phyloP scores from a whole-genome alignment of 1,140 invertebrate genomes.

The Camponotus vicinus region DNA sequence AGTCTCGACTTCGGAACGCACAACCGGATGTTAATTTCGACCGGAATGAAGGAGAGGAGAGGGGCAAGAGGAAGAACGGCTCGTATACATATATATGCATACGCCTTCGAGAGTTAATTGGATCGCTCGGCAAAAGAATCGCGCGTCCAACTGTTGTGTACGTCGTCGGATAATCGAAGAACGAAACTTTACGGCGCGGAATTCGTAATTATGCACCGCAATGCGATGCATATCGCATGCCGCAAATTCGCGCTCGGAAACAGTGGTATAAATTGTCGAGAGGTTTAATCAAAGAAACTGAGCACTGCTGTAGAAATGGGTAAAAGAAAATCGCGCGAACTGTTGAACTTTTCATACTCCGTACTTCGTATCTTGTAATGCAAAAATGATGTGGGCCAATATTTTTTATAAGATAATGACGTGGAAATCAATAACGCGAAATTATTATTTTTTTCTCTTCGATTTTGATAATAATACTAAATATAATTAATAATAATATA shows the following conservation, averaged over 20 bases:
- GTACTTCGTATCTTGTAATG: neutral
- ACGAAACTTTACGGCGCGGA: neutral
- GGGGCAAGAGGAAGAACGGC: too few relatives aligned
- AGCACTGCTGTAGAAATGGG: neutral
- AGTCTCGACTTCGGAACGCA: constrained; percentile 67
- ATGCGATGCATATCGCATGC: neutral
- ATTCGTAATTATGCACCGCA: constrained; percentile 29
- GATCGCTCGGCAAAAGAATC: constrained; percentile 54
- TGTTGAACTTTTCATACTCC: neutral
- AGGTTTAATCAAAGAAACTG: neutral
- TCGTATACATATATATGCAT: neutral
- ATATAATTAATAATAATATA: too few relatives aligned
- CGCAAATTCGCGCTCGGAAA: neutral
- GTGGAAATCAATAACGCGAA: too few relatives aligned
- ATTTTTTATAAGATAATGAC: too few relatives aligned
- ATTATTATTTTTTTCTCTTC: neutral
- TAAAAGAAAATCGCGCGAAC: neutral
- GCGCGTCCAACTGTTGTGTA: neutral
- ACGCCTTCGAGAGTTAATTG: constrained; percentile 68
- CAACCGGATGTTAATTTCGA: constrained; percentile 61
- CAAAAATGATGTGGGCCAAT: too few relatives aligned
- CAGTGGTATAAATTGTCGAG: neutral
- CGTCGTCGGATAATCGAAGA: constrained; percentile 16
- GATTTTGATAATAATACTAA: neutral
- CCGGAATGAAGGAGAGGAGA: constrained; percentile 3